phyloP scores from a whole-genome alignment of 2,113 vertebrate genomes.

The Hemichromis elongatus region DNA sequence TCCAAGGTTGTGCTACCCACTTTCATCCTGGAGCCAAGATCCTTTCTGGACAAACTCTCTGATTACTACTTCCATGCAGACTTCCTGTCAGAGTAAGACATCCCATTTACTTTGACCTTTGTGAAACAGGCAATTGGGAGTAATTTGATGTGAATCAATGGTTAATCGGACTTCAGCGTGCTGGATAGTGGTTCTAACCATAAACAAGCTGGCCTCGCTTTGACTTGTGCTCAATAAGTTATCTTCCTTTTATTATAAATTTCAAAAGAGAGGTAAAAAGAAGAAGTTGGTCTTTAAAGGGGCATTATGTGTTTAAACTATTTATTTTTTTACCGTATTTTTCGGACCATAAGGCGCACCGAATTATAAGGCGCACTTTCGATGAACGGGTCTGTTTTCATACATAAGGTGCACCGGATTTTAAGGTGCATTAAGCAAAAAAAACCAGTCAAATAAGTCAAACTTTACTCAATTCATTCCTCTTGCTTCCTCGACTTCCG shows the following conservation, averaged over 20 bases:
- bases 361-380: no score
- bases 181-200: neutral
- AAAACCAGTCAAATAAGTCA: no score
- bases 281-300: no score
- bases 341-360: no score
- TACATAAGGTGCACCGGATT: no score
- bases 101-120: neutral
- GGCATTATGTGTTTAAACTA: no score
- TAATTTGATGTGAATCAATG: neutral
- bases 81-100: conserved; percentile 91
- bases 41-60: conserved; percentile 96
- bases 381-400: no score
- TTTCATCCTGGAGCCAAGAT: conserved; percentile 95
- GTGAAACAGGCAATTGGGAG: neutral
- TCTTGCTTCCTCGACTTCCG: no score
- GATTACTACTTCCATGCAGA: conserved; percentile 99
- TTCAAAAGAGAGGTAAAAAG: neutral
- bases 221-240: neutral
- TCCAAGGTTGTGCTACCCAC: conserved; percentile 98
- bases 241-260: neutral
- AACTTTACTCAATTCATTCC: no score
- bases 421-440: no score
- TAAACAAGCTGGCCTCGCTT: neutral
- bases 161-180: neutral
- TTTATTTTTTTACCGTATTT: no score